phyloP scores from a whole-genome alignment of 1,140 invertebrate species.

The Capitella teleta region DNA sequence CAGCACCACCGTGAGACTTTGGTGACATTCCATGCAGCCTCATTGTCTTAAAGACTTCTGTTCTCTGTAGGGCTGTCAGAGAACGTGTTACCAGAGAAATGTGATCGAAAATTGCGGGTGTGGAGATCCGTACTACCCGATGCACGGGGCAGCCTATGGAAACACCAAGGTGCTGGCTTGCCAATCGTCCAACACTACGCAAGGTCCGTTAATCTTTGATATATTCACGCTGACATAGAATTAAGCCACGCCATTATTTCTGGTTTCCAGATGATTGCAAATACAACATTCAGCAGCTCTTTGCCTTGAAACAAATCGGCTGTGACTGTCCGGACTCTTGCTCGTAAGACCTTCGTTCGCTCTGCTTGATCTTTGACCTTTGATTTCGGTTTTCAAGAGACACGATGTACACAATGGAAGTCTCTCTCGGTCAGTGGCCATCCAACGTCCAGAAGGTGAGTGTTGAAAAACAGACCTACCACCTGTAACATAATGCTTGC shows the following conservation, averaged over 20 bases:
- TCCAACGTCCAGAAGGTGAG: constrained; percentile 8
- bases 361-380: not conserved
- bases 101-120: constrained; percentile 9
- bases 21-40: too few relatives aligned
- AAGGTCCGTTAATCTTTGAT: constrained; percentile 1
- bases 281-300: not conserved
- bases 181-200: not conserved
- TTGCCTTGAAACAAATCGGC: not conserved
- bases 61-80: constrained; percentile 2
- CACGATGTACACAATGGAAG: not conserved
- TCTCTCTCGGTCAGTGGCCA: constrained; percentile 13
- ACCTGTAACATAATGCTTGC: too few relatives aligned
- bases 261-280: constrained; percentile 6
- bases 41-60: too few relatives aligned
- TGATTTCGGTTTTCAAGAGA: not conserved
- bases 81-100: constrained; percentile 10
- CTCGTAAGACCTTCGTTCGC: not conserved
- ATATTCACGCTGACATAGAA: too few relatives aligned
- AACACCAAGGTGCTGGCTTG: not conserved
- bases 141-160: not conserved
- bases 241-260: not conserved
- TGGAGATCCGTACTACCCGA: constrained; percentile 5
- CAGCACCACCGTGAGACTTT: constrained; percentile 5
- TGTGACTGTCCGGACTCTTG: constrained; percentile 6
- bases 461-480: too few relatives aligned